Base-by-base conservation (phyloP, 2,888 invertebrate genomes). In the Drosophila anomalata region DNA sequence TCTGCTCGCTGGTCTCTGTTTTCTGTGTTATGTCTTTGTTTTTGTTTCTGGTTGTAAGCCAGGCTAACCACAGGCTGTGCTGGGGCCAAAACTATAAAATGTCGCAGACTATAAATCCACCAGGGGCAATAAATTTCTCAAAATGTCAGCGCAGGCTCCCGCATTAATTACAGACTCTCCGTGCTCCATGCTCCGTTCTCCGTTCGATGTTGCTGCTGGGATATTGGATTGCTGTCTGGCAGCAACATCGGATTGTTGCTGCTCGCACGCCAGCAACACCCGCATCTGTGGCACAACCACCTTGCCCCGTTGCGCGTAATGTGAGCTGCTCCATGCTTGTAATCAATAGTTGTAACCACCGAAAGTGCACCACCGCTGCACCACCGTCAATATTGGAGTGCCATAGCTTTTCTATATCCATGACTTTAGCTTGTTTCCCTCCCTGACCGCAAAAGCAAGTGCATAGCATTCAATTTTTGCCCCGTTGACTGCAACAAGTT, bases 131-230 rank as follows among this genome's bases (percentile, higher is more conserved):
- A 85, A 85, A 85, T 85, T 85, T 85, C 84, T 89, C 88, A 85
- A 85, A 85, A 89, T 85, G 84, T 85, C 84, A 85, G 89, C 88
- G 76, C 88, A 82, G 85, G 89, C 87, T 89, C 87, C 87, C 87
- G 87, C 87, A 87, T 87, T 87, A 89, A 89, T 89, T 89, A 87
- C 88, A 86, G 76, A 72, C 79, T 81, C 36, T 36, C 14, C 36
- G 36, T 36, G 4, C 33, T 12, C 76, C 72, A 4, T 24, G 3
- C 22, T 24, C 22, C 36, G 36, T 14, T 33, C n/a, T 12, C 76
- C 71, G 67, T 54, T 62, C 72, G 68, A 56, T 75, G 78, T 73
- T 71, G 77, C 55, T 66, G 63, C 50, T 70, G 63, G 48, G 44
- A 59, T 54, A 60, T 66, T 59, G 67, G 75, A 76, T 73, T 70